Evolutionary conservation across 2,888 invertebrate species (phyloP), one percentile per base, ranked within the genome.

Genomic region (Mimas tiliae): DNA sequence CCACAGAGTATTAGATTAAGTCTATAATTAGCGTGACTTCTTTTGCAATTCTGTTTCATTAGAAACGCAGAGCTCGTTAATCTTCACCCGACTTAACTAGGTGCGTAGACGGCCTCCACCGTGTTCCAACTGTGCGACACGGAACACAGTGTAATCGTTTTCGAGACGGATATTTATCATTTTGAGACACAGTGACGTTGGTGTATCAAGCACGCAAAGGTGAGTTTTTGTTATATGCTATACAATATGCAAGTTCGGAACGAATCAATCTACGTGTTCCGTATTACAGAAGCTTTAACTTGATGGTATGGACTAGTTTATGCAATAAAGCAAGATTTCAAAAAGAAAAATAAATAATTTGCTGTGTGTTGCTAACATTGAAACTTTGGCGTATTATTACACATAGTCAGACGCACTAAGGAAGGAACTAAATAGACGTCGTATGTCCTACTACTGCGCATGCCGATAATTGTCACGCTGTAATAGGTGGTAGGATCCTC

Each of bases 211-310:
- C 81, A 80, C 76, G 82, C 75, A 78, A 70, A 75, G 75, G 16
- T 77, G 76, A 81, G 82, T 88, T 88, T 87, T 87, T 90, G 84
- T 86, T 75, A 80, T 75, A 71, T 77, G 72, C 77, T 82, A 79
- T 82, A 83, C 82, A 83, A 83, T 80, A 75, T 76, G 78, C 80
- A 79, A 86, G 81, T 86, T 86, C 69, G 87, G 85, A 90, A 88
- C 90, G 86, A 93, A 92, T 91, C 77, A 83, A 83, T 83, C 83
- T 84, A 86, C 89, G 90, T 90, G 90, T 85, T 87, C 86, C 85
- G 88, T 87, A 86, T 88, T 83, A 86, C 87, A 84, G 89, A 75
- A 89, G 89, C 89, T 83, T 76, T 79, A 78, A 84, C 83, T 82
- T 66, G 66, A 63, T 64, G 67, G 64, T 62, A 65, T 68, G 78